Evolutionary conservation across 2,888 invertebrate species (phyloP).

Genomic region (Trissolcus brochymenae): DNA sequence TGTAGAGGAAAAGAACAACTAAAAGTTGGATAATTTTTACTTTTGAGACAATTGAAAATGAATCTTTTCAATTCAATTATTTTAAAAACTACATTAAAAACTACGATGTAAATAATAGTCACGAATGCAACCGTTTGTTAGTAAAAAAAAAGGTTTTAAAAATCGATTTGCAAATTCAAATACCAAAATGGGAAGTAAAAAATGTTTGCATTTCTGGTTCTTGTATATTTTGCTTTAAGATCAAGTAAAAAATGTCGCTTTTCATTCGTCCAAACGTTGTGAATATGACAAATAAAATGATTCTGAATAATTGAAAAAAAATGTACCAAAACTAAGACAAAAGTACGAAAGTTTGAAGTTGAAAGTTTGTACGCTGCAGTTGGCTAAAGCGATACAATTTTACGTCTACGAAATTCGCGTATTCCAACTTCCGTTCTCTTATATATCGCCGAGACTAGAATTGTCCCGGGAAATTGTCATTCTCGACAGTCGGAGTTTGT

Average conservation of each 20-base stretch:
- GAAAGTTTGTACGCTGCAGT: constrained; percentile 9
- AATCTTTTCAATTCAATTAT: neutral
- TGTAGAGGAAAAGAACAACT: neutral
- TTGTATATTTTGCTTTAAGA: too few species aligned
- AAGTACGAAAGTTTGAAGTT: neutral
- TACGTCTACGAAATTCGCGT: constrained; percentile 6
- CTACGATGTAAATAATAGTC: too few species aligned
- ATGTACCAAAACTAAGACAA: neutral
- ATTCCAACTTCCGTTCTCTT: constrained; percentile 18
- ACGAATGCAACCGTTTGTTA: too few species aligned
- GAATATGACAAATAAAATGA: neutral
- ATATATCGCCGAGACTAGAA: constrained; percentile 9
- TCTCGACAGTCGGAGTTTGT: constrained; percentile 36
- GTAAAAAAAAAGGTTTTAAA: too few species aligned
- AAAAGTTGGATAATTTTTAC: neutral
- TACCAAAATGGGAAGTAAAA: too few species aligned
- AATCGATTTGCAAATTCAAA: too few species aligned
- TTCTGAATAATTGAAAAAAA: constrained; percentile 5
- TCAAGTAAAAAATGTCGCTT: too few species aligned
- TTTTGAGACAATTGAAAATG: neutral
- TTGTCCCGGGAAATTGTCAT: constrained; percentile 38
- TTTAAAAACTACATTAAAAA: too few species aligned
- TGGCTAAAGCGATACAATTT: constrained; percentile 15
- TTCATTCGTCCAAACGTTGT: too few species aligned
- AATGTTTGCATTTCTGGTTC: too few species aligned